A percentile compares a stretch with the other conserved stretches of the same genome.
Evolutionary conservation across 2,888 invertebrate species (phyloP).

Genomic region (Eudasyphora cyanicolor): DNA sequence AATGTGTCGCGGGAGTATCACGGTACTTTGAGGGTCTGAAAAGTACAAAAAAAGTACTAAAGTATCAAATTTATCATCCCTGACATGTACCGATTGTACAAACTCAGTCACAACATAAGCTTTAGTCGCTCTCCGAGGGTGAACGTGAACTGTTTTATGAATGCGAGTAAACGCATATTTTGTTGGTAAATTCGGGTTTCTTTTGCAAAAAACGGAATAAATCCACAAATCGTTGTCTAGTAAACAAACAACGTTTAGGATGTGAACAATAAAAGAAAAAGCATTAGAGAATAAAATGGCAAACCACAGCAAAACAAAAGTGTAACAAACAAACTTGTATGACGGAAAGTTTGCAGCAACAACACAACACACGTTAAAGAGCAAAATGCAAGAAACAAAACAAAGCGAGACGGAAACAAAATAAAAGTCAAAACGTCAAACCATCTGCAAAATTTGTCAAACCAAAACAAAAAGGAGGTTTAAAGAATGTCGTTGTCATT

Average conservation of each 20-base stretch:
- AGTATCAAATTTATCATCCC: no score
- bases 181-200: slow-evolving; percentile 28
- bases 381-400: slow-evolving; percentile 34
- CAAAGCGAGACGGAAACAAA: no score
- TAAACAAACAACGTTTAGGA: slow-evolving; percentile 25
- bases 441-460: slow-evolving; percentile 20
- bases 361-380: slow-evolving; percentile 22
- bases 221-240: no score
- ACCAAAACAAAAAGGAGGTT: slow-evolving; percentile 58
- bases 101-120: slow-evolving; percentile 55
- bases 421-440: background rate
- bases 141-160: slow-evolving; percentile 76
- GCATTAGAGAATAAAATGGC: slow-evolving; percentile 34
- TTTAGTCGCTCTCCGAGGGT: slow-evolving; percentile 79
- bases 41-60: no score
- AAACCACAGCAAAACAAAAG: no score
- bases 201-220: no score
- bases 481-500: slow-evolving; percentile 55
- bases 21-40: no score
- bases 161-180: slow-evolving; percentile 53
- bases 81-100: slow-evolving; percentile 43
- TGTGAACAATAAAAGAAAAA: background rate
- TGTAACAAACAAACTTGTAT: slow-evolving; percentile 55
- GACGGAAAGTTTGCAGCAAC: slow-evolving; percentile 5
- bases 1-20: no score